phyloP scores from a whole-genome alignment of 2,888 invertebrate genomes.

The Thymelicus sylvestris region DNA sequence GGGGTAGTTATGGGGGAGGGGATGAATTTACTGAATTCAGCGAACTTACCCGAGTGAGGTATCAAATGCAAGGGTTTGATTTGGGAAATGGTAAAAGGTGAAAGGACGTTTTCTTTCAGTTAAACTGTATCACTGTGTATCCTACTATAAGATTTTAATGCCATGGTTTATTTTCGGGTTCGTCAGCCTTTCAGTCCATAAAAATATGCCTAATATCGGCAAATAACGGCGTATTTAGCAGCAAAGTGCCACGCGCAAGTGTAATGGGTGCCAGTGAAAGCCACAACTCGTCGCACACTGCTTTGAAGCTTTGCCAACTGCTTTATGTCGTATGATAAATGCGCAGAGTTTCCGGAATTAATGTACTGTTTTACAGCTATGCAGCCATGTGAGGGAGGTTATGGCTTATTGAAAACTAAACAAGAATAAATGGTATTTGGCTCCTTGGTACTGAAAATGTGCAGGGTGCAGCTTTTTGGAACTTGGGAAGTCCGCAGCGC shows the following conservation, averaged over 20 bases:
- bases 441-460: no score
- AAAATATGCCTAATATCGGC: conserved; percentile 10
- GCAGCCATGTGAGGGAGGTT: neutral
- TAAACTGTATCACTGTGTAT: no score
- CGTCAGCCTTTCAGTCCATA: conserved; percentile 2
- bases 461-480: no score
- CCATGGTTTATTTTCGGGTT: neutral
- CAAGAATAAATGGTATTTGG: neutral
- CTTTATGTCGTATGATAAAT: conserved; percentile 17
- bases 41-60: no score
- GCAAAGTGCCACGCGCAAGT: conserved; percentile 14
- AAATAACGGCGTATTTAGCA: conserved; percentile 15
- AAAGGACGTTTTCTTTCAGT: no score
- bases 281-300: conserved; percentile 7
- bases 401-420: neutral
- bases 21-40: no score
- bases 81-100: no score
- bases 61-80: no score
- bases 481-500: no score
- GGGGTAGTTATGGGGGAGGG: no score
- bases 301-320: conserved; percentile 23
- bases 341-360: conserved; percentile 13
- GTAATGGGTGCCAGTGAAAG: conserved; percentile 16
- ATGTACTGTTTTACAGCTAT: conserved; percentile 12
- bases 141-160: no score